Conservation (phyloP, 2,888 invertebrate species). For the Heterodera filipjevi region DNA sequence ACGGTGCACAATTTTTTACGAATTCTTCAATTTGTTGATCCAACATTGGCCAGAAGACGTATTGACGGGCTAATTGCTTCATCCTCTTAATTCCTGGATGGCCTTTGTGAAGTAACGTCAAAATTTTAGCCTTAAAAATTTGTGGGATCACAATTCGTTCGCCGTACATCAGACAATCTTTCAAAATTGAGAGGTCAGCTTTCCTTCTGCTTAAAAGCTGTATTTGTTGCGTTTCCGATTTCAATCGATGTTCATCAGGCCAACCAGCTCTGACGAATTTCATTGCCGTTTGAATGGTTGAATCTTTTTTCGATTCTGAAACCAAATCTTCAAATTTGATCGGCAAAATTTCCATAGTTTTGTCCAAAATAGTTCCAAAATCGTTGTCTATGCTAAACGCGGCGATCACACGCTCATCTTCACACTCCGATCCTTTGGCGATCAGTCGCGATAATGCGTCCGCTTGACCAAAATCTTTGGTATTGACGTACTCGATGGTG, state of each 20-base stretch:
- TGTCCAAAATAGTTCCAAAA: not conserved
- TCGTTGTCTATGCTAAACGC: not conserved
- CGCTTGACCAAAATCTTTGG: conserved; percentile 60
- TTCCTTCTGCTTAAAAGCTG: not conserved
- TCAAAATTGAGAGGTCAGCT: not conserved
- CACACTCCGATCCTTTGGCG: not conserved
- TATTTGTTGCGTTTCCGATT: not conserved
- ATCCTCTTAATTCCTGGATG: conserved; percentile 59
- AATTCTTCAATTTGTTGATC: conserved; percentile 46
- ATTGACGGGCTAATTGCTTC: conserved; percentile 54
- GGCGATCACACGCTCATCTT: conserved; percentile 19
- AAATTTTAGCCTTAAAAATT: conserved; percentile 37
- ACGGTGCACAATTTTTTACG: conserved; percentile 45
- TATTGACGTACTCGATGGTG: conserved; percentile 57
- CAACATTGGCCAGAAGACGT: conserved; percentile 59
- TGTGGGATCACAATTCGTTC: conserved; percentile 51
- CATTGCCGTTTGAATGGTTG: not conserved
- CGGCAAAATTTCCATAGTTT: not conserved
- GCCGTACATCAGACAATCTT: conserved; percentile 36
- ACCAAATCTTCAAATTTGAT: not conserved
- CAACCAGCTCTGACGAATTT: not conserved
- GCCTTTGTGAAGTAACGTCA: conserved; percentile 42
- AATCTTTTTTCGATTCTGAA: conserved; percentile 2
- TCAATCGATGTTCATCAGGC: not conserved
- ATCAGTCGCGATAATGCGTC: conserved; percentile 62